These are phyloP conservation scores for Himalopsyche tibetana DNA, from an alignment of 2,888 invertebrate genomes.

Conservation along the genomic window DNA sequence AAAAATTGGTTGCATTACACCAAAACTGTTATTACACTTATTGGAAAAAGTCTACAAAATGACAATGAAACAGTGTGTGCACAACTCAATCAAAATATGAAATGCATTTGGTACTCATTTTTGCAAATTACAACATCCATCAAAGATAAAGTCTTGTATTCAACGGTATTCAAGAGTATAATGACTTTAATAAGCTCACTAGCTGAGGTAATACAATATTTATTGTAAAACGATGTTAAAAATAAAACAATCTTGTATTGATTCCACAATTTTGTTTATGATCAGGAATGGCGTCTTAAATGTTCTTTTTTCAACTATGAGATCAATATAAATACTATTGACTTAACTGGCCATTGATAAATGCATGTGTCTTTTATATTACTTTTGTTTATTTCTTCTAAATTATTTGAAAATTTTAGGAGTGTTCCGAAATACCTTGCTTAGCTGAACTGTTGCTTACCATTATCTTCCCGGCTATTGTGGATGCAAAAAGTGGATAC, in stretches of 20 bases:
- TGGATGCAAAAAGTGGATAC: slow-evolving; percentile 8
- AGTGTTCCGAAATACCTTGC: slow-evolving; percentile 59
- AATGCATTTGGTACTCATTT: slow-evolving; percentile 72
- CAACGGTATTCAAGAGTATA: slow-evolving; percentile 70
- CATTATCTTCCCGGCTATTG: neutral
- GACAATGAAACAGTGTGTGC: slow-evolving; percentile 66
- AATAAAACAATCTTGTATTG: too few species aligned
- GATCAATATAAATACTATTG: too few species aligned
- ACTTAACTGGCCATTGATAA: too few species aligned
- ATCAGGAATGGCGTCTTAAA: too few species aligned
- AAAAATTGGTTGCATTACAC: slow-evolving; percentile 70
- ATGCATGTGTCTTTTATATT: slow-evolving; percentile 21
- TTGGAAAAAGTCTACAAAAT: slow-evolving; percentile 57
- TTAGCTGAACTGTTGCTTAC: slow-evolving; percentile 15
- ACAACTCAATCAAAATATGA: slow-evolving; percentile 63
- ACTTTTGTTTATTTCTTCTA: neutral
- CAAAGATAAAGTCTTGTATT: slow-evolving; percentile 69
- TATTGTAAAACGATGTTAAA: neutral
- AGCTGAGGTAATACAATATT: slow-evolving; percentile 68
- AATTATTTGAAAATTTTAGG: slow-evolving; percentile 65
- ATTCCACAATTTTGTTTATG: too few species aligned
- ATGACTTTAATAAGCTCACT: slow-evolving; percentile 68
- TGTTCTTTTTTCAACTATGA: too few species aligned
- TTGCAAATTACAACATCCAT: slow-evolving; percentile 69
- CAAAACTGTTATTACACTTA: slow-evolving; percentile 67